Percentiles rank a stretch among this genome's conserved stretches.
Evolutionary conservation across 2,797 vertebrate genomes (phyloP).

Genomic region (Rachycentron canadum): DNA sequence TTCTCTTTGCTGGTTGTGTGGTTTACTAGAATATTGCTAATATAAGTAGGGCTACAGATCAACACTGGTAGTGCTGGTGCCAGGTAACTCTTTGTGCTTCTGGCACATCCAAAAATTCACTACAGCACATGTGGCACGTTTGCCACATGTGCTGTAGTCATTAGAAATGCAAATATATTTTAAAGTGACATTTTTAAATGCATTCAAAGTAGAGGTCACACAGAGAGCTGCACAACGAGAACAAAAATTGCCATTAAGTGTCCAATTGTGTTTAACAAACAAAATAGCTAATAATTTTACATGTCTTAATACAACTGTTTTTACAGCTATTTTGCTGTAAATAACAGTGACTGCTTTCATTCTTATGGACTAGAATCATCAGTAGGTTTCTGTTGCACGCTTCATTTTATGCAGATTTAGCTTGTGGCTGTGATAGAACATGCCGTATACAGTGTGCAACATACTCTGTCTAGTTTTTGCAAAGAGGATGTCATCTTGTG

Average conservation of each 20-base stretch:
- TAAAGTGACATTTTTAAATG: background rate
- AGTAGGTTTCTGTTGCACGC: background rate
- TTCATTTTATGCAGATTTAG: background rate
- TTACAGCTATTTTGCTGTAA: slow-evolving; percentile 3
- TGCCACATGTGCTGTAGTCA: slow-evolving; percentile 12
- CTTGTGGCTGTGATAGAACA: background rate
- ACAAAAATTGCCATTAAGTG: slow-evolving; percentile 2
- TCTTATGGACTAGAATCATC: background rate
- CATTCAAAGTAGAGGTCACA: slow-evolving; percentile 13
- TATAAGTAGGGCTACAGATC: slow-evolving; percentile 7
- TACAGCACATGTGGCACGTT: background rate
- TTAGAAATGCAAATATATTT: slow-evolving; percentile 13
- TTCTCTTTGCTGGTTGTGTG: slow-evolving; percentile 33
- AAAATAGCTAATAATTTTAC: slow-evolving; percentile 4
- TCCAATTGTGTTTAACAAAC: background rate
- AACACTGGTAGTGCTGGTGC: slow-evolving; percentile 7
- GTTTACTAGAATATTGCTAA: slow-evolving; percentile 18
- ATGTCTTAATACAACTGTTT: slow-evolving; percentile 8
- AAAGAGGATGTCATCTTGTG: background rate
- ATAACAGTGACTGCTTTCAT: background rate
- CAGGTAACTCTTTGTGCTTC: slow-evolving; percentile 15
- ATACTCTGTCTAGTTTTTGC: background rate
- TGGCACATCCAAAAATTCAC: slow-evolving; percentile 5
- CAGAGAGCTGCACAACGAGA: slow-evolving; percentile 19
- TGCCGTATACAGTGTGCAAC: background rate